Base-by-base conservation (phyloP, 2,113 vertebrate genomes). In the Nestor notabilis region DNA sequence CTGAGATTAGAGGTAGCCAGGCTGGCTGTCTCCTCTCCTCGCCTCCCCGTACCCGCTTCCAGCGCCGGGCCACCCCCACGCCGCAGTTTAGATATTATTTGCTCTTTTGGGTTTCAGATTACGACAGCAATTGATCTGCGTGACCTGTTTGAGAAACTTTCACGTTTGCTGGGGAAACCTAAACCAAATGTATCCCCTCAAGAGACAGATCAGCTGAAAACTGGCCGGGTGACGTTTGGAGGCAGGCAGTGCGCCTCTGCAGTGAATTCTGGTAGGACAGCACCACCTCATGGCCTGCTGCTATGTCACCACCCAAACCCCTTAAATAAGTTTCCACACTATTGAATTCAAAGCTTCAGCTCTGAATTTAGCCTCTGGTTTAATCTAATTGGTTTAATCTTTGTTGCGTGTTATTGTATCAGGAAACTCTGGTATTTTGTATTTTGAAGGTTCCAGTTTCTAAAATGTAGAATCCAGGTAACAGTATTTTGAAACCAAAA, bases 21-120 rank as follows among this genome's bases (percentile, higher is more conserved):
- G 99, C 99, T 99, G 99, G 98, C 99, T 99, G 99, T 99, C 99
- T 99, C 99, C 98, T 99, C 99, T 99, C 99, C 98, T 98, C 60
- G 95, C 98, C 98, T 90, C 97, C 93, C 63, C 83, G 97, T 96
- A 71, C 82, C 95, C 63, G 2, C 70, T 81, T 66, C 87, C 87
- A 92, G 96, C 56, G 7, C 83, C 29, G 60, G 97, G 98, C 98
- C 97, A 95, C 99, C 98, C 98, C 98, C 98, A 96, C 83, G 96
- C 98, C 97, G 96, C 98, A 98, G 98, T 99, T 99, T 98, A 98
- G 98, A 98, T 99, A 99, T 99, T 98, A 98, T 98, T 99, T 99
- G 98, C 99, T 99, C 98, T 98, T 99, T 99, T 94, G 98, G 98
- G 98, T 98, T 98, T 99, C 99, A 97, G 97, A 97, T 99, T 99